Evolutionary conservation across 2,113 vertebrate species (phyloP).

Genomic region (Xenus cinereus): DNA sequence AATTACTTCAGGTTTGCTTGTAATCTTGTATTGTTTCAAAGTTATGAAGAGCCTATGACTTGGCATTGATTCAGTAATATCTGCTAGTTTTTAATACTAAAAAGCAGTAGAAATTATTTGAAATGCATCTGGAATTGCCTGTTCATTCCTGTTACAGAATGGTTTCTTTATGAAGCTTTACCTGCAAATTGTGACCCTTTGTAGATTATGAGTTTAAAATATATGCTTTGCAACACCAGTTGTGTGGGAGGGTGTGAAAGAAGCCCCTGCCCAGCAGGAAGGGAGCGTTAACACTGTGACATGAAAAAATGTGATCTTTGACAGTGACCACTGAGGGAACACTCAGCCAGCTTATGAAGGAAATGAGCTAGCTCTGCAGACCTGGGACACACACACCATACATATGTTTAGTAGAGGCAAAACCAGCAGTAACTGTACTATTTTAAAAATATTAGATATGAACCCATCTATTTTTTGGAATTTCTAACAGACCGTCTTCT

Average conservation of each 20-base stretch:
- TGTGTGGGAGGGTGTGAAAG: not conserved
- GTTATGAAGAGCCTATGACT: not conserved
- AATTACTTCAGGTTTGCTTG: not conserved
- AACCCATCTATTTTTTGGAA: not conserved
- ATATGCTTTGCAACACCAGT: not conserved
- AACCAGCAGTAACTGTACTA: not conserved
- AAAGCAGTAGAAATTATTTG: not conserved
- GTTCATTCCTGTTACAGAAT: not conserved
- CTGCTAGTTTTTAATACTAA: not conserved
- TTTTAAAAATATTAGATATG: not conserved
- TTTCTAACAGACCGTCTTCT: not conserved
- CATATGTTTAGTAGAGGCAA: not conserved
- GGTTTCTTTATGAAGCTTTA: not conserved
- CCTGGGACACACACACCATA: accelerated
- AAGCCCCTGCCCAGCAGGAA: not conserved
- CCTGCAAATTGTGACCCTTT: not conserved
- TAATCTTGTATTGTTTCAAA: not conserved
- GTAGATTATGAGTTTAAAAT: not conserved
- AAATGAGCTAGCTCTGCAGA: not conserved
- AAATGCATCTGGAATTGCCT: not conserved
- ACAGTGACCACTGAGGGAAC: not conserved
- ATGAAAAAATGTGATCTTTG: not conserved
- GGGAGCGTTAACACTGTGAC: not conserved
- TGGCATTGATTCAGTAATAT: not conserved
- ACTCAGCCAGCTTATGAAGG: not conserved